phyloP scores from a whole-genome alignment of 2,888 invertebrate genomes.

The Drosophila dives region DNA sequence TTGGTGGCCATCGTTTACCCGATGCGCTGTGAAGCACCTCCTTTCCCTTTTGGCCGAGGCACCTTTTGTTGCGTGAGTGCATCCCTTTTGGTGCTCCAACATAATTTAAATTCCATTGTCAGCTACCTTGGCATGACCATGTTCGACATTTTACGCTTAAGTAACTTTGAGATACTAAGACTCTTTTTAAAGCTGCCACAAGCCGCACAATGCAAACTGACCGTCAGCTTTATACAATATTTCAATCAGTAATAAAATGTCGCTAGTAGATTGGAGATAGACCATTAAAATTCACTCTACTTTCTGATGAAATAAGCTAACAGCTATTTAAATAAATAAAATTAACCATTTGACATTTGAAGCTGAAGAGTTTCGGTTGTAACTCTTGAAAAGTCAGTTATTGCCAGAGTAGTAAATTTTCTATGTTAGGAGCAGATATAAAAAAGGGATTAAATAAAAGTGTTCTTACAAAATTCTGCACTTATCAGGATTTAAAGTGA shows the following conservation, averaged over 20 bases:
- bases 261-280: constrained; percentile 8
- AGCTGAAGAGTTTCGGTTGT: not conserved
- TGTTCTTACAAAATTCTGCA: not conserved
- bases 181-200: constrained; percentile 42
- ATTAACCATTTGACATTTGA: not conserved
- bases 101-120: constrained; percentile 61
- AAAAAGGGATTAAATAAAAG: not conserved
- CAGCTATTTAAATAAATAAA: not conserved
- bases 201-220: constrained; percentile 21
- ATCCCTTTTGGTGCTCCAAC: constrained; percentile 48
- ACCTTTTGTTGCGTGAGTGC: constrained; percentile 33
- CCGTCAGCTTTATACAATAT: constrained; percentile 30
- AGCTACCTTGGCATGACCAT: constrained; percentile 7
- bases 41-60: not conserved
- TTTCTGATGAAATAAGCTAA: not conserved
- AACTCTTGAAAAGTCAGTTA: not conserved
- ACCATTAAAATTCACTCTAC: constrained; percentile 10
- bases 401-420: not conserved
- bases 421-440: not conserved
- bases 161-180: constrained; percentile 56
- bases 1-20: constrained; percentile 14
- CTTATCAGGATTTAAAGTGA: not conserved
- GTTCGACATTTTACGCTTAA: constrained; percentile 58
- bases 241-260: constrained; percentile 23
- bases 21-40: constrained; percentile 4